Evolutionary conservation across 1,140 invertebrate genomes (phyloP).

Genomic region (Thaumetopoea pityocampa): DNA sequence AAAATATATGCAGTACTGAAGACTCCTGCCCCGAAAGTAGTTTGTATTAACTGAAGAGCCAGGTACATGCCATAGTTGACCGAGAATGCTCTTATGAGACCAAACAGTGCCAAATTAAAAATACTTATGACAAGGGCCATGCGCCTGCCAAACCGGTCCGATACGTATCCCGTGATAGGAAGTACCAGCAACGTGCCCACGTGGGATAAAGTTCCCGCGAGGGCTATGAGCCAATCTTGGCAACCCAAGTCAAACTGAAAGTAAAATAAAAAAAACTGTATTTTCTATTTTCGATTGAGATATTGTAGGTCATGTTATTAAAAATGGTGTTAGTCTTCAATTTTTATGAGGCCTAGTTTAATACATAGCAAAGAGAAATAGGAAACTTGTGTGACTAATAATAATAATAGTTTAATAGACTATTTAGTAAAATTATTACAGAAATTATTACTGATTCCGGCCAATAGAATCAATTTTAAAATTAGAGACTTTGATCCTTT

Average conservation of each 20-base stretch:
- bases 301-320: no score
- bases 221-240: slow-evolving; percentile 38
- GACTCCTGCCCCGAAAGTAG: slow-evolving; percentile 65
- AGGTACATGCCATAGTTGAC: slow-evolving; percentile 80
- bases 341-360: no score
- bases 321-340: no score
- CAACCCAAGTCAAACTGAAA: slow-evolving; percentile 51
- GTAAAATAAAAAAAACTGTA: no score
- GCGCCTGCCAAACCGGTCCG: slow-evolving; percentile 79
- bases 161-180: slow-evolving; percentile 66
- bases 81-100: slow-evolving; percentile 80
- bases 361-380: no score
- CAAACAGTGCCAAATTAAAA: slow-evolving; percentile 70
- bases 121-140: slow-evolving; percentile 78
- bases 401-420: no score
- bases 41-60: slow-evolving; percentile 79
- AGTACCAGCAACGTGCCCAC: slow-evolving; percentile 50
- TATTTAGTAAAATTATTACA: no score
- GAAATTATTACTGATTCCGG: no score
- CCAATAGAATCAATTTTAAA: no score
- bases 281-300: no score
- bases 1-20: slow-evolving; percentile 61
- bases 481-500: no score
- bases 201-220: slow-evolving; percentile 46
- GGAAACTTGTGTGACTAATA: no score